Evolutionary conservation across 1,140 invertebrate genomes (phyloP).

Genomic region (Neuroterus valhalla): DNA sequence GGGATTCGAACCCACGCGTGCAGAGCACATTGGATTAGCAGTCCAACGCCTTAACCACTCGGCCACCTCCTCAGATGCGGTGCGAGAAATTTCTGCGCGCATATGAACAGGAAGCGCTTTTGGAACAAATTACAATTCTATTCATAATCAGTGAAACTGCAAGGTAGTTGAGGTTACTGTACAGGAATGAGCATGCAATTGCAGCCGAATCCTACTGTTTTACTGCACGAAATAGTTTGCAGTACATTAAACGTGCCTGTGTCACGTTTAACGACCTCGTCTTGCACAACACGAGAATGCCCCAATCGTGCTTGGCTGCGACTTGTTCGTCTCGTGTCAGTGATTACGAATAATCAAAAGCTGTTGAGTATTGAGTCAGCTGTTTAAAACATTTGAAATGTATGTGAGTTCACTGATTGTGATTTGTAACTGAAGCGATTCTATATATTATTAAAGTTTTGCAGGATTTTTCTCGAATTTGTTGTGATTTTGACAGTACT

Average conservation of each 20-base stretch:
- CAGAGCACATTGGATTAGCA: constrained; percentile 84
- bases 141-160: too few relatives aligned
- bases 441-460: too few relatives aligned
- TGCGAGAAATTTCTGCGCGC: constrained; percentile 14
- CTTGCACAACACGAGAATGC: constrained; percentile 31
- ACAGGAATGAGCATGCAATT: too few relatives aligned
- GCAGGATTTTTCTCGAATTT: too few relatives aligned
- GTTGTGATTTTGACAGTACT: too few relatives aligned
- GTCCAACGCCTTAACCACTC: constrained; percentile 92
- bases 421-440: background rate
- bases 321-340: constrained; percentile 21
- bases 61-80: constrained; percentile 83
- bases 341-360: constrained; percentile 8
- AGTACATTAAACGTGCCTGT: background rate
- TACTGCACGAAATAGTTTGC: too few relatives aligned
- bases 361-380: too few relatives aligned
- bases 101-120: too few relatives aligned
- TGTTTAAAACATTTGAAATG: background rate
- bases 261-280: background rate
- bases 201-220: too few relatives aligned
- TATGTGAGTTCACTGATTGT: background rate
- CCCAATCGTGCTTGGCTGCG: background rate
- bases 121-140: too few relatives aligned
- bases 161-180: too few relatives aligned
- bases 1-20: constrained; percentile 82